Evolutionary conservation across 2,888 invertebrate species (phyloP).

Genomic region (Tiliacea citrago): DNA sequence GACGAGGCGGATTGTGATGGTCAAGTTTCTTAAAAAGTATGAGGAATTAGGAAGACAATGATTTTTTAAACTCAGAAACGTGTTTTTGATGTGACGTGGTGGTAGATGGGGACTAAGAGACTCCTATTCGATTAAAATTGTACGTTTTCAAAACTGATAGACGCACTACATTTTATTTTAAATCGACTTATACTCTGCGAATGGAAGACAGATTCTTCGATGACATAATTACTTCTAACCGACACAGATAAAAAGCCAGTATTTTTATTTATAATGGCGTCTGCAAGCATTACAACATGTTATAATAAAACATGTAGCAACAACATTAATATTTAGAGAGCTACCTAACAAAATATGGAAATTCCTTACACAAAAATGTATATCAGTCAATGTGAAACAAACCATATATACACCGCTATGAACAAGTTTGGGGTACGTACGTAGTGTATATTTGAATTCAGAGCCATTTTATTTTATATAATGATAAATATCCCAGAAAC

Average conservation of each 20-base stretch:
- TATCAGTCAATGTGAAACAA: conserved; percentile 75
- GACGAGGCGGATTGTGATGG: conserved; percentile 54
- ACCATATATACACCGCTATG: conserved; percentile 63
- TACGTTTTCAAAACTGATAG: neutral
- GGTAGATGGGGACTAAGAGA: neutral
- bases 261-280: conserved; percentile 26
- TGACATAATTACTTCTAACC: neutral
- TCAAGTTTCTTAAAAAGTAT: conserved; percentile 35
- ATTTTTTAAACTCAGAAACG: neutral
- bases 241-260: neutral
- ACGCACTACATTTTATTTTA: neutral
- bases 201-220: conserved; percentile 34
- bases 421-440: conserved; percentile 40
- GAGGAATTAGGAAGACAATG: conserved; percentile 41
- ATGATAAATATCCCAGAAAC: neutral
- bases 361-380: conserved; percentile 64
- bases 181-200: neutral
- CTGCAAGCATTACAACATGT: conserved; percentile 49
- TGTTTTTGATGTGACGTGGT: neutral
- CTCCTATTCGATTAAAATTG: neutral
- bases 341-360: conserved; percentile 79
- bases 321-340: conserved; percentile 79
- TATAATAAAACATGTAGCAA: conserved; percentile 59
- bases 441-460: conserved; percentile 27
- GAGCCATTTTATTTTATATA: neutral